Evolutionary conservation across 2,888 invertebrate genomes (phyloP), one percentile per base, ranked within the genome.

Genomic region (Caenorhabditis japonica): DNA sequence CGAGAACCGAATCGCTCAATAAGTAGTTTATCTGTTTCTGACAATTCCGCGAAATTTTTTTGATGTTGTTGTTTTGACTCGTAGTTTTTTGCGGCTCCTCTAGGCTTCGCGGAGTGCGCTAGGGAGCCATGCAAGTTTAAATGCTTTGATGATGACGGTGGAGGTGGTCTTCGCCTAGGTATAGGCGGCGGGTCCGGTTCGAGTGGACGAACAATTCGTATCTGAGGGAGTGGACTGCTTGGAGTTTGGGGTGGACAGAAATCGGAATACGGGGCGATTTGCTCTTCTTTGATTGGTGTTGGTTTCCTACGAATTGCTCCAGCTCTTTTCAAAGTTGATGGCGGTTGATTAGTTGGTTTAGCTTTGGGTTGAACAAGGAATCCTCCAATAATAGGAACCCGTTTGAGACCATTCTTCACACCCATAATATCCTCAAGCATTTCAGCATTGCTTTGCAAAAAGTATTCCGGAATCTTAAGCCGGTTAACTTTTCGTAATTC

Each of bases 61-160:
- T 49, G 69, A 25, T 66, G 55, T 64, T 61, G 52, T 64, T 61
- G 52, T 66, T 53, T 39, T 49, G 70, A 76, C 73, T 76, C 72
- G 60, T 70, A 71, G 53, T 52, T 62, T 61, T 69, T 69, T 36
- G 47, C 44, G 71, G 73, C 80, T 72, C 75, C 76, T 61, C 76
- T 75, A 79, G 78, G 69, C 81, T 75, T 83, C 83, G 76, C 83
- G 83, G 78, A 60, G 51, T 70, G 79, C 64, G 49, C 79, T 77
- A 76, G 78, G 77, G 79, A 77, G 76, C 74, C 78, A 62, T 73
- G 78, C 75, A 75, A 78, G 78, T 78, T 78, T 75, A 78, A 76
- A 78, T 73, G 68, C 52, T 49, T 59, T 30, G 75, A 61, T 43
- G 66, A 69, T 39, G 60, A 59, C 30, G 52, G 47, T 7, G 75